Conservation (phyloP, 2,113 vertebrate species). For the Leucoraja erinaceus region DNA sequence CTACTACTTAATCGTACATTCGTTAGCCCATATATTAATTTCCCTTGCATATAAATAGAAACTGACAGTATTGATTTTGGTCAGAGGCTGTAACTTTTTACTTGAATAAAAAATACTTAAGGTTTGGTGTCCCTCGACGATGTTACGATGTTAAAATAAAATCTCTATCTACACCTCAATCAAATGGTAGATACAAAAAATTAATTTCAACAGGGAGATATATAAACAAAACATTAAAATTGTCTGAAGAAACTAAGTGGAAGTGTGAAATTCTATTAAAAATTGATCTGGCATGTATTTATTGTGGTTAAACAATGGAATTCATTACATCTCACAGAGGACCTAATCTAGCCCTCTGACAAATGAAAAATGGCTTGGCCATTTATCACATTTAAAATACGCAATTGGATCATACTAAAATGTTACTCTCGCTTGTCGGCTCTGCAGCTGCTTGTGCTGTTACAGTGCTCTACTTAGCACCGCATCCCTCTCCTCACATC, state of each 20-base stretch:
- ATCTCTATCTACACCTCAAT: not conserved
- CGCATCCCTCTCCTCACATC: slow-evolving; percentile 16
- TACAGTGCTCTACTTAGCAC: slow-evolving; percentile 24
- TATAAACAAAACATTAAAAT: not conserved
- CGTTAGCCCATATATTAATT: too few species aligned
- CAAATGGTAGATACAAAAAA: not conserved
- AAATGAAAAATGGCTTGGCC: slow-evolving; percentile 36
- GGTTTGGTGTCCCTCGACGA: too few species aligned
- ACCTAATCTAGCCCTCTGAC: slow-evolving; percentile 30
- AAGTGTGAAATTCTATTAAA: slow-evolving; percentile 26
- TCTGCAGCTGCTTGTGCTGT: slow-evolving; percentile 33
- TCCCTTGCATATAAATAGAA: not conserved
- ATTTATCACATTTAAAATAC: slow-evolving; percentile 37
- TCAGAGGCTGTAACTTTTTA: not conserved
- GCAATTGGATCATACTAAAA: slow-evolving; percentile 36
- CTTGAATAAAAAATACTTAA: too few species aligned
- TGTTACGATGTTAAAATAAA: not conserved
- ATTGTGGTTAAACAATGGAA: slow-evolving; percentile 26
- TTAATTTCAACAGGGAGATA: not conserved
- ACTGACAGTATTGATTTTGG: not conserved
- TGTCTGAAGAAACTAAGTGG: slow-evolving; percentile 4
- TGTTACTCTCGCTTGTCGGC: slow-evolving; percentile 13
- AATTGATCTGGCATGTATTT: slow-evolving; percentile 35
- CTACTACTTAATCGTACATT: too few species aligned
- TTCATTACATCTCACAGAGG: slow-evolving; percentile 34